These are phyloP conservation scores for Aplocera efformata DNA, from an alignment of 2,888 invertebrate genomes.

Conservation along the genomic window DNA sequence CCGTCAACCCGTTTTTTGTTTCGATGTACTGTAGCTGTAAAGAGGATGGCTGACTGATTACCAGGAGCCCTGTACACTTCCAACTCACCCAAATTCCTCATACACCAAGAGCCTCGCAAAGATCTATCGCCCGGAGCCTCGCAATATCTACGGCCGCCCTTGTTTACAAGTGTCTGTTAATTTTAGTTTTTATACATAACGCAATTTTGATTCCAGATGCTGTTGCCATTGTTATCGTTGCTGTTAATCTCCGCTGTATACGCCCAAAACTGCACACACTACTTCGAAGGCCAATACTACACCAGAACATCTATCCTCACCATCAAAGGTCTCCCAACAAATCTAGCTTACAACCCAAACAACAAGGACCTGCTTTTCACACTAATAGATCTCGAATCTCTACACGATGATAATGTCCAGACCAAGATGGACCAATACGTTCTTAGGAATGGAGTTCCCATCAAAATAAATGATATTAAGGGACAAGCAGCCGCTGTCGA, in stretches of 20 bases:
- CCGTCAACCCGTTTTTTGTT: no score
- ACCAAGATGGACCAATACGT: conserved; percentile 73
- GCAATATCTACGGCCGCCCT: no score
- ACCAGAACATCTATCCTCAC: conserved; percentile 52
- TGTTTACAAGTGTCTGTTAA: no score
- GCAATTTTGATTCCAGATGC: conserved; percentile 21
- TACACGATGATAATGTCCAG: conserved; percentile 64
- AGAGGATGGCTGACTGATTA: no score
- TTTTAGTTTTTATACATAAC: no score
- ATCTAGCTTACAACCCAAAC: conserved; percentile 52
- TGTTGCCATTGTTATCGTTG: conserved; percentile 52
- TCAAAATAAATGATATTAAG: conserved; percentile 57
- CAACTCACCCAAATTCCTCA: no score
- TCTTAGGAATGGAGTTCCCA: conserved; percentile 50
- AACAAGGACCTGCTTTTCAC: conserved; percentile 63
- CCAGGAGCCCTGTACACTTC: no score
- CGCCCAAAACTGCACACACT: conserved; percentile 53
- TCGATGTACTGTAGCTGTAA: no score
- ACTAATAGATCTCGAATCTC: conserved; percentile 60
- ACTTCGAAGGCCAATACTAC: conserved; percentile 47
- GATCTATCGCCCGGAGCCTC: no score
- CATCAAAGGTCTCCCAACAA: conserved; percentile 68
- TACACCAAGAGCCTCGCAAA: no score
- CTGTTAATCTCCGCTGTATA: conserved; percentile 43
- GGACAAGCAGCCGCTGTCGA: conserved; percentile 69